Base-by-base conservation (phyloP, 2,797 vertebrate species). In the Neosilurus mollespiculum region DNA sequence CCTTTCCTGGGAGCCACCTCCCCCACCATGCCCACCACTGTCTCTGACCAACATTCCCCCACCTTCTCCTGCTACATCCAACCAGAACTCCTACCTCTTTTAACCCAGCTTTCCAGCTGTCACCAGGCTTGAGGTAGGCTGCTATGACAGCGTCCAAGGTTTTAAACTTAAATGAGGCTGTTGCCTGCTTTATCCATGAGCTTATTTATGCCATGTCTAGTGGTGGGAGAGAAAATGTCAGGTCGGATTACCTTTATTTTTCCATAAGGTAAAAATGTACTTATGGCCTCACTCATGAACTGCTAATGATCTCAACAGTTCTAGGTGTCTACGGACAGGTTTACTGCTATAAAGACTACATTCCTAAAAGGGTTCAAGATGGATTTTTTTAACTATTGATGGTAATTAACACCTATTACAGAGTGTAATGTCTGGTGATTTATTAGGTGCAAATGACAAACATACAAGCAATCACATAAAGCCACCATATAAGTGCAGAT, bases 61-160 rank as follows among this genome's bases (percentile, higher is more conserved):
- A 70, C 85, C 92, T 87, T 76, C 90, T 89, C 91, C 67, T 80
- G 56, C 84, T 70, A 58, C 69, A 26, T 61, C 51, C 81, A 85
- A 22, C 65, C 76, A 56, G 85, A 81, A 78, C 26, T 77, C 53
- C 82, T 84, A 86, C 84, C n/a, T 70, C 61, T 82, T 66, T 34
- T 65, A 86, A 65, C 72, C 26, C 56, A 73, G 58, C 56, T 20
- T 76, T 58, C 70, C 34, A 37, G 26, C 67, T 77, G 54, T 49
- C 69, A 56, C 53, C 61, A 75, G 49, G 43, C 64, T 86, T 65
- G 4, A 79, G 80, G 75, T n/a, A 77, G 75, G 58, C 24, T 83
- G 70, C 87, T 81, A 86, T 92, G 90, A 89, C 90, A 90, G 90
- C 71, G 82, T 92, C 92, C 91, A 90, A 92, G 92, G 90, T 84